Evolutionary conservation across 2,888 invertebrate genomes (phyloP), one percentile per base, ranked within the genome.

Genomic region (Ornithoptera alexandrae): DNA sequence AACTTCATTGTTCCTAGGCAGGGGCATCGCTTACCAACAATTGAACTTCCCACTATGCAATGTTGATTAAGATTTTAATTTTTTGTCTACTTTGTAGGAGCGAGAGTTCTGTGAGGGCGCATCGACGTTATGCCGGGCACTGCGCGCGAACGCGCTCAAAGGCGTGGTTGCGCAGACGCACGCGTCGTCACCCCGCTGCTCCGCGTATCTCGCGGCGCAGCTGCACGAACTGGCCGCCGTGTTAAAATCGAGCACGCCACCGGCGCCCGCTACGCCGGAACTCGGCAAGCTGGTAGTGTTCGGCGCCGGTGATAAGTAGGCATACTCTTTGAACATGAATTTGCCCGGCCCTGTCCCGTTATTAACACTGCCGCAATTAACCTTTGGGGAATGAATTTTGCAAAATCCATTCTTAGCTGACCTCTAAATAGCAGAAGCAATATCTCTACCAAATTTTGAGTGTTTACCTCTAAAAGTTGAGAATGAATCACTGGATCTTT

Each of bases 151-250:
- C 73, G 93, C 94, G 63, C 85, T 97, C 1, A 93, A 94, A 17
- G 97, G 97, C 2, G 95, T 95, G 30, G 95, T 97, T 0, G 94
- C 96, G 0, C 95, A 97, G 79, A 97, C 96, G 0, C 97, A 97
- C 78, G 94, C 96, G 0, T 94, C 95, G 0, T 96, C 97, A 0
- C 96, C 97, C 0, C 93, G 96, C 10, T 95, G 96, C 60, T 96
- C 96, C 0, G 97, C 96, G 0, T 97, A 97, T 80, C 85, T 97
- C 60, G 97, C 96, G 0, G 95, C 95, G 1, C 92, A 93, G 73
- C 80, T 93, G 58, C 77, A 78, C 39, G 93, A 93, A 71, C 75
- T 93, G 53, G 90, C 92, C 0, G 88, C 88, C 0, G 86, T 88
- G 12, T 72, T 91, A 17, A 85, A 84, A 69, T 84, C 88, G 0